A percentile compares a stretch with the other conserved stretches of the same genome.
phyloP scores from a whole-genome alignment of 1,140 invertebrate species.

The Dendroctonus ponderosae region DNA sequence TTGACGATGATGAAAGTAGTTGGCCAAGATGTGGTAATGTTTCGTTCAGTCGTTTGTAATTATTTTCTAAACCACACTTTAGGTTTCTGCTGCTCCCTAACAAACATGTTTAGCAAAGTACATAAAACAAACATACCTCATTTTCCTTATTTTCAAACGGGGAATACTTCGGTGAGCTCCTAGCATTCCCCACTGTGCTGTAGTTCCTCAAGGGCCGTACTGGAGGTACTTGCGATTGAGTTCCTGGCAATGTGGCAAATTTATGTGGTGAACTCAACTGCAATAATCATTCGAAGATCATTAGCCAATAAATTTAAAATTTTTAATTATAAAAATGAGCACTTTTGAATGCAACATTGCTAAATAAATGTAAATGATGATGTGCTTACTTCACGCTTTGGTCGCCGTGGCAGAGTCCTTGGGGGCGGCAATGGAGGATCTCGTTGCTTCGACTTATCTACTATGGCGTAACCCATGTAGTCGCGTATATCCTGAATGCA shows the following conservation, averaged over 20 bases:
- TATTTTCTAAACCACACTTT: too few species aligned
- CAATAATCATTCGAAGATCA: conserved; percentile 18
- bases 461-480: conserved; percentile 65
- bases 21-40: too few species aligned
- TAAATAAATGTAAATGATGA: too few species aligned
- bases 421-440: conserved; percentile 57
- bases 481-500: conserved; percentile 49
- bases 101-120: background rate
- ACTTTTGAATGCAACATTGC: too few species aligned
- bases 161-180: conserved; percentile 53
- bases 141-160: conserved; percentile 49
- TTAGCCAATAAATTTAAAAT: conserved; percentile 13
- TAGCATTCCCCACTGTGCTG: conserved; percentile 63
- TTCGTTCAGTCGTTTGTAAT: too few species aligned
- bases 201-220: conserved; percentile 63
- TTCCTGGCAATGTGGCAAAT: conserved; percentile 58
- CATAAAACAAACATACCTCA: conserved; percentile 32
- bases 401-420: conserved; percentile 52
- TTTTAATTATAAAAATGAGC: background rate
- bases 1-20: too few species aligned
- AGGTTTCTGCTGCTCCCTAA: too few species aligned
- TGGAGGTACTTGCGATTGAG: conserved; percentile 43
- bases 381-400: conserved; percentile 47
- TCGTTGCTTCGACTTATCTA: conserved; percentile 61
- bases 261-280: conserved; percentile 37